Conservation (phyloP, 2,113 vertebrate genomes). For the Antigone vipio region DNA sequence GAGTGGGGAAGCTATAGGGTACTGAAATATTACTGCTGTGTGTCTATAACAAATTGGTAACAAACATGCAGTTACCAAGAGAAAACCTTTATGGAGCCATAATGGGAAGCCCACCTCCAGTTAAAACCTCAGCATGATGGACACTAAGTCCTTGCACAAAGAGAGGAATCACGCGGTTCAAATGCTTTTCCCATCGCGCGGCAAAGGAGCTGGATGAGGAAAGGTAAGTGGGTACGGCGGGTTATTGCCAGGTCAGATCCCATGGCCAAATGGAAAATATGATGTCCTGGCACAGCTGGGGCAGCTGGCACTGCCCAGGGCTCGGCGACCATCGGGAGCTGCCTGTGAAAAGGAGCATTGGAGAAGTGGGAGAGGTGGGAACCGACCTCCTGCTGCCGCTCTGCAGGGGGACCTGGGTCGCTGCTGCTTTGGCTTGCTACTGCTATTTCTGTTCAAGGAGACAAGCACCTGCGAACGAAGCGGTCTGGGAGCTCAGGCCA, state of each 20-base stretch:
- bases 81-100: background rate
- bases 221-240: background rate
- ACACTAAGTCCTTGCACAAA: background rate
- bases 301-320: background rate
- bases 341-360: background rate
- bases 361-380: background rate
- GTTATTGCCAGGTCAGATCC: background rate
- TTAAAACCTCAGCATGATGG: background rate
- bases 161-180: background rate
- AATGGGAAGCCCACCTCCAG: background rate
- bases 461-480: background rate
- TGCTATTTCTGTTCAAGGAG: background rate
- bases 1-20: background rate
- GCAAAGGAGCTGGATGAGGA: background rate
- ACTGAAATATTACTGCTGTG: background rate
- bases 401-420: background rate
- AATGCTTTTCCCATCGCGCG: background rate
- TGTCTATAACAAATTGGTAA: background rate
- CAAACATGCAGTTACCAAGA: background rate
- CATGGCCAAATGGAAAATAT: rapidly evolving
- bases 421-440: background rate
- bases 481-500: background rate
- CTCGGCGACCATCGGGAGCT: background rate
- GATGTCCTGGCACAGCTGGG: background rate
- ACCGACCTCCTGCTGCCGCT: rapidly evolving